A percentile compares a stretch with the other conserved stretches of the same genome.
Conservation (phyloP, 2,113 vertebrate genomes). For the Callaeas wilsoni region DNA sequence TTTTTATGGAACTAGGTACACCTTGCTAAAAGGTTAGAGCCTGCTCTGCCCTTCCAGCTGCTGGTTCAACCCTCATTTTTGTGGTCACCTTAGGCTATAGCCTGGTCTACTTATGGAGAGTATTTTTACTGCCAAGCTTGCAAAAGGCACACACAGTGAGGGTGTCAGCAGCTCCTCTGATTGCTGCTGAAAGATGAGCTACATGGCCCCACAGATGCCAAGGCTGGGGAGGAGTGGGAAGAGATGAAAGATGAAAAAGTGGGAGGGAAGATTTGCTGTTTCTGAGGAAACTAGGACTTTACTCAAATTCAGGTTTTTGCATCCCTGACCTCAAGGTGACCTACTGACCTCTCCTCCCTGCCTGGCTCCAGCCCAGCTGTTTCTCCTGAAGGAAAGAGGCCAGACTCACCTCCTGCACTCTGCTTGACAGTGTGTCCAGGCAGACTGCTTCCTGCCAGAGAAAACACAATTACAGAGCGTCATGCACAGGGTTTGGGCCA, state of each 20-base stretch:
- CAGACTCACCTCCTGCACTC: conserved; percentile 15
- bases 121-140: background rate
- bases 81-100: background rate
- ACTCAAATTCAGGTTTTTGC: background rate
- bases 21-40: background rate
- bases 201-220: background rate
- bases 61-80: background rate
- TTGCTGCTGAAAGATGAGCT: conserved; percentile 16
- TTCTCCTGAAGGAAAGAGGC: conserved; percentile 11
- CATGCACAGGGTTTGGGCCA: background rate
- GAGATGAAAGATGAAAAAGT: conserved; percentile 27
- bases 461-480: background rate
- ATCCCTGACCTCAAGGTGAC: conserved; percentile 28
- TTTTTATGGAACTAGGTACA: background rate
- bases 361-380: conserved; percentile 19
- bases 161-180: background rate
- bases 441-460: conserved; percentile 15
- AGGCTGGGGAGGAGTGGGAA: background rate
- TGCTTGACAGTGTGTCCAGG: background rate
- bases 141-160: background rate
- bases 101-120: background rate
- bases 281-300: background rate
- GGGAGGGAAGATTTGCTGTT: background rate
- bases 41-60: background rate
- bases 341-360: conserved; percentile 25